Conservation (phyloP, 2,888 invertebrate genomes). For the Poecilobothrus nobilitatus region DNA sequence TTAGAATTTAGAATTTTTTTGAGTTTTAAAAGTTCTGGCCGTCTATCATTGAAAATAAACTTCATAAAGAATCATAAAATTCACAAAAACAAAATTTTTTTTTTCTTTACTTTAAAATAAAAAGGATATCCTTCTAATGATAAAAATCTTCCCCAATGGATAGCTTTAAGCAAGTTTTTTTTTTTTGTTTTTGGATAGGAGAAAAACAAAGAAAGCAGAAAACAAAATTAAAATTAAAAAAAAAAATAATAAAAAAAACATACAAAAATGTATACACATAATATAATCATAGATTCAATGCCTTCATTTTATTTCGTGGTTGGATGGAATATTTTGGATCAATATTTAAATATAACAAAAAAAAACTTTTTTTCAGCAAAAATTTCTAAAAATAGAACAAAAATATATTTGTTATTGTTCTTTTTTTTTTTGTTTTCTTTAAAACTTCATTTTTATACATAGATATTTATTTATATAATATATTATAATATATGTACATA, state of each 20-base stretch:
- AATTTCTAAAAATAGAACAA: conserved; percentile 6
- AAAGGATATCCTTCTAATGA: not conserved
- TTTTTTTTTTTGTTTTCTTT: not conserved
- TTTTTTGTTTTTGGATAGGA: too few relatives aligned
- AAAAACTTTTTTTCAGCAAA: not conserved
- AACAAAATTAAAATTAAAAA: too few relatives aligned
- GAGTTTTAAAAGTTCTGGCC: too few relatives aligned
- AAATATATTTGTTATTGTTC: not conserved
- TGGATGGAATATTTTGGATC: not conserved
- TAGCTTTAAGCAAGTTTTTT: too few relatives aligned
- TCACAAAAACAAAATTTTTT: not conserved
- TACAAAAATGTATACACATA: too few relatives aligned
- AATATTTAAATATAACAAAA: not conserved
- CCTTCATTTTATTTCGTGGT: not conserved
- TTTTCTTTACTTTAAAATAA: not conserved
- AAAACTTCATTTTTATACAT: not conserved
- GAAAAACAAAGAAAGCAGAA: too few relatives aligned
- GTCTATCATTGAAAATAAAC: too few relatives aligned
- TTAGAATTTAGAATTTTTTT: too few relatives aligned
- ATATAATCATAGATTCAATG: not conserved
- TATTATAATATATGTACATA: not conserved
- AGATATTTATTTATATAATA: not conserved
- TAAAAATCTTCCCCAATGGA: not conserved
- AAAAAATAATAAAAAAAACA: too few relatives aligned
- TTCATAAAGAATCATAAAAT: too few relatives aligned